Evolutionary conservation across 2,797 vertebrate species (phyloP), one percentile per base, ranked within the genome.

Genomic region (Anas capensis): DNA sequence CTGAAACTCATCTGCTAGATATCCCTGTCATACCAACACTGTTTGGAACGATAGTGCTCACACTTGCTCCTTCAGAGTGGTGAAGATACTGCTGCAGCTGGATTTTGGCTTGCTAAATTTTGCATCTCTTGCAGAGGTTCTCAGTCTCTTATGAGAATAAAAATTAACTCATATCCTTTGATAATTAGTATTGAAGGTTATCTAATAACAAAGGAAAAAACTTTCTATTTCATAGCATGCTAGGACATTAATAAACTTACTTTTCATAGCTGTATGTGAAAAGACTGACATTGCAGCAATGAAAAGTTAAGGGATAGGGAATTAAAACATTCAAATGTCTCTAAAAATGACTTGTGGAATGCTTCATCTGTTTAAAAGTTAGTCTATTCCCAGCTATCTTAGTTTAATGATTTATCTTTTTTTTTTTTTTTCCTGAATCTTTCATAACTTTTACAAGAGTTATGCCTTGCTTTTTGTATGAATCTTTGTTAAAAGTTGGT

Each of bases 61-160:
- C 61, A 79, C 3, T 6, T 8, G 0, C 18, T 51, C 12, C 2
- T 0, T 84, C 54, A 82, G 65, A 76, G 42, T 7, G 6, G 29
- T 26, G n/a, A 93, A 72, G 54, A 33, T 84, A 23, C 31, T 82
- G 17, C 4, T 86, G 40, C 19, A 88, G 77, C 7, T 53, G 27
- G 33, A 57, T 54, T 91, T 75, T 49, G 33, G 19, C 11, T 73
- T 73, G 33, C 13, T 83, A 44, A 68, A 70, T 73, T 77, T 80
- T 57, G 49, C 8, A 34, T 10, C 9, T n/a, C 14, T 40, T 53
- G 26, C 14, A 71, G 44, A 77, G 4, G 3, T 61, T 71, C 26
- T 82, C 7, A 19, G 29, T 31, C 24, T 65, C 15, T n/a, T 66
- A n/a, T 6, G 7, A 12, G 56, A 92, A 56, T 12, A 66, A 51